These are phyloP conservation scores for Pheosia tremula DNA, from an alignment of 2,888 invertebrate species.

Conservation along the genomic window DNA sequence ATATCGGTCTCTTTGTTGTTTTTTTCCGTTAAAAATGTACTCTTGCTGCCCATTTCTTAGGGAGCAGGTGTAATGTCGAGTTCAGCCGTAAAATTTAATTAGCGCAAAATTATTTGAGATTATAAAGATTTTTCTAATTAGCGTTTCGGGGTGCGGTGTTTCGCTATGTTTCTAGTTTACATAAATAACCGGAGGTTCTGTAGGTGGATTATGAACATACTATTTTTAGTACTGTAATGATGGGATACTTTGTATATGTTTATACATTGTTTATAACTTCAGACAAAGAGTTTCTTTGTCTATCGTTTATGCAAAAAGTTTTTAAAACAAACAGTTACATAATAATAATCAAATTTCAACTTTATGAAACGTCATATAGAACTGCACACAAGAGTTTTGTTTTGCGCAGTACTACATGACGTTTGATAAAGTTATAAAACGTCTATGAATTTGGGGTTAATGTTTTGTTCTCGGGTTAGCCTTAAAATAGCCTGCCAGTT, in stretches of 20 bases:
- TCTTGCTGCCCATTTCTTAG: slow-evolving; percentile 40
- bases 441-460: too few relatives aligned
- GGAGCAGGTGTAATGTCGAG: slow-evolving; percentile 60
- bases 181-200: slow-evolving; percentile 8
- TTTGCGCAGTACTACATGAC: too few relatives aligned
- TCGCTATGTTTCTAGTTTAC: slow-evolving; percentile 12
- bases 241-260: neutral
- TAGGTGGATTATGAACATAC: neutral
- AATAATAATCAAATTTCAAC: too few relatives aligned
- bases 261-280: neutral
- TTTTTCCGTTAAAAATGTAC: slow-evolving; percentile 43
- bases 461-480: too few relatives aligned
- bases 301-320: too few relatives aligned
- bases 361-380: too few relatives aligned
- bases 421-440: too few relatives aligned
- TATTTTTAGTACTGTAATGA: neutral
- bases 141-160: slow-evolving; percentile 27
- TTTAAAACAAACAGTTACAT: too few relatives aligned
- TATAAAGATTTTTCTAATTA: slow-evolving; percentile 74
- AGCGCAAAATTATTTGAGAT: slow-evolving; percentile 69
- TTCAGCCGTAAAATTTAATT: slow-evolving; percentile 68
- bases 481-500: too few relatives aligned
- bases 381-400: too few relatives aligned
- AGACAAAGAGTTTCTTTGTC: too few relatives aligned
- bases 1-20: slow-evolving; percentile 34